Percentiles rank a stretch among this genome's conserved stretches.
Evolutionary conservation across 2,888 invertebrate genomes (phyloP).

Genomic region (Monochamus alternatus): DNA sequence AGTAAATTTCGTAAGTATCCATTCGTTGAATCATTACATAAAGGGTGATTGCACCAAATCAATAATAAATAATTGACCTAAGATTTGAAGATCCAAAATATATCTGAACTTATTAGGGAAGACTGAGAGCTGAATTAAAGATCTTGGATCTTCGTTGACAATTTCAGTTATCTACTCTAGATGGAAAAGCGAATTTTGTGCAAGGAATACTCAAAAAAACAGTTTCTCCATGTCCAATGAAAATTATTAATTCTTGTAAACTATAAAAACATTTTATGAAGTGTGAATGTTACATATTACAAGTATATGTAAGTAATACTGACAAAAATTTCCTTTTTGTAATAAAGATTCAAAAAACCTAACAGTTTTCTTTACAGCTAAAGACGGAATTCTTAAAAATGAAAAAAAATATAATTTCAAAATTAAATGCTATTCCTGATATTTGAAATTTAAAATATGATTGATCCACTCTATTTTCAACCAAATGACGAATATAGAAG

Average conservation of each 20-base stretch:
- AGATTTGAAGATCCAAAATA: slow-evolving; percentile 26
- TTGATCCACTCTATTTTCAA: not conserved
- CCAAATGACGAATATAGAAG: not conserved
- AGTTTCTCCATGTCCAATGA: not conserved
- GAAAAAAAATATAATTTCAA: too few species aligned
- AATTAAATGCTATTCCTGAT: too few species aligned
- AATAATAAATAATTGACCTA: slow-evolving; percentile 18
- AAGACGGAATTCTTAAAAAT: too few species aligned
- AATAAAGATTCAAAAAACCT: too few species aligned
- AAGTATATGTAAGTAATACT: too few species aligned
- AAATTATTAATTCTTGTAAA: too few species aligned
- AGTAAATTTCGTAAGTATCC: slow-evolving; percentile 24
- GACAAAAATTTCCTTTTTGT: too few species aligned
- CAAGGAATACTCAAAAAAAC: slow-evolving; percentile 26
- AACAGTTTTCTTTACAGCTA: too few species aligned
- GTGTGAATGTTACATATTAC: too few species aligned
- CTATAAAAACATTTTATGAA: too few species aligned
- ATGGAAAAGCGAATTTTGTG: slow-evolving; percentile 5
- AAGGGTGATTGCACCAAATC: slow-evolving; percentile 19
- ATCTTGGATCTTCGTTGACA: slow-evolving; percentile 33
- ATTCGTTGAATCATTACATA: slow-evolving; percentile 18
- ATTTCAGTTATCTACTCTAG: slow-evolving; percentile 17
- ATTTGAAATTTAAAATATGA: too few species aligned
- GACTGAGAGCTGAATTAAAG: slow-evolving; percentile 4
- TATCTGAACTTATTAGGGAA: slow-evolving; percentile 10